These are phyloP conservation scores for Bradypodion ventrale DNA, from an alignment of 2,797 vertebrate genomes.

Conservation along the genomic window DNA sequence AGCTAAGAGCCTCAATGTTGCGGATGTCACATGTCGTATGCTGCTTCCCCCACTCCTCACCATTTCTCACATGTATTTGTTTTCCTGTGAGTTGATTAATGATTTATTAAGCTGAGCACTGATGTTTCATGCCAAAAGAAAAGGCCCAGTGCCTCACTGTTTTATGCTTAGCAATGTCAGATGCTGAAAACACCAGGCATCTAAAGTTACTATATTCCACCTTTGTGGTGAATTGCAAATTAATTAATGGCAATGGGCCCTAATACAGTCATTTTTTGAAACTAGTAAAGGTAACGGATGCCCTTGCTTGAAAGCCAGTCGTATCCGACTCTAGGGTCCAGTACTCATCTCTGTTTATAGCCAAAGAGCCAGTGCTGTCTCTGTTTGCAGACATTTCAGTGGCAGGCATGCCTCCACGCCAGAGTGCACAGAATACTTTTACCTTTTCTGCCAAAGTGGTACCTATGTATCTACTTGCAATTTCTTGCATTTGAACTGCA, in stretches of 20 bases:
- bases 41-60: slow-evolving; percentile 43
- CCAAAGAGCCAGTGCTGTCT: too few relatives aligned
- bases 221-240: slow-evolving; percentile 60
- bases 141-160: slow-evolving; percentile 45
- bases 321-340: too few relatives aligned
- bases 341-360: too few relatives aligned
- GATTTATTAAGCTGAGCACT: slow-evolving; percentile 64
- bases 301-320: too few relatives aligned
- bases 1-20: slow-evolving; percentile 63
- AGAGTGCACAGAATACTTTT: too few relatives aligned
- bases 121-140: slow-evolving; percentile 57
- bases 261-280: slow-evolving; percentile 58
- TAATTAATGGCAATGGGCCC: slow-evolving; percentile 66
- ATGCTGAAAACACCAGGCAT: slow-evolving; percentile 49
- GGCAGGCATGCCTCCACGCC: too few relatives aligned
- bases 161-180: slow-evolving; percentile 51
- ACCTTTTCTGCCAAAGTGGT: too few relatives aligned
- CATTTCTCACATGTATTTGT: slow-evolving; percentile 52
- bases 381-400: too few relatives aligned
- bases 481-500: too few relatives aligned
- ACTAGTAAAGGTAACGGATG: too few relatives aligned
- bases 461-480: too few relatives aligned
- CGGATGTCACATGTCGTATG: slow-evolving; percentile 58
- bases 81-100: slow-evolving; percentile 63
- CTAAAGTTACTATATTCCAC: slow-evolving; percentile 49